These are phyloP conservation scores for Orthonevra nobilis DNA, from an alignment of 2,888 invertebrate species.

Conservation along the genomic window DNA sequence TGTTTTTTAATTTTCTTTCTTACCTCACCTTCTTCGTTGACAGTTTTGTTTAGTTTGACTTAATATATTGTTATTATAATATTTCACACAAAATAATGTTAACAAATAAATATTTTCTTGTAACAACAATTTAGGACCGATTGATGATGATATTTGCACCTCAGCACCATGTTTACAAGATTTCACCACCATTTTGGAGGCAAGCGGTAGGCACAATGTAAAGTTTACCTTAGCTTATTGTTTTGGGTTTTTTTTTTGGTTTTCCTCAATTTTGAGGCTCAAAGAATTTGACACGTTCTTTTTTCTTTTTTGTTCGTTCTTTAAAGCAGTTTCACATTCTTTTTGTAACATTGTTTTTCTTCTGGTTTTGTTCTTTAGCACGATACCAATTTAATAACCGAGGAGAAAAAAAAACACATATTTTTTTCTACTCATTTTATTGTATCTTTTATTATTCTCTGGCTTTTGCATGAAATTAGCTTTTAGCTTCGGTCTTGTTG, in stretches of 20 bases:
- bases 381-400: conserved; percentile 36
- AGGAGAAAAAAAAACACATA: conserved; percentile 30
- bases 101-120: conserved; percentile 29
- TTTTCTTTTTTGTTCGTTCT: background rate
- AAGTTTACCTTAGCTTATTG: conserved; percentile 60
- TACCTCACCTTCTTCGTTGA: no score
- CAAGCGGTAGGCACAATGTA: conserved; percentile 80
- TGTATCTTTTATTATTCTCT: conserved; percentile 45
- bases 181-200: conserved; percentile 80
- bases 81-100: background rate
- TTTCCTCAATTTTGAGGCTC: conserved; percentile 10
- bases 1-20: no score
- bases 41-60: background rate
- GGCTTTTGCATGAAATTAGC: conserved; percentile 65
- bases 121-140: conserved; percentile 58
- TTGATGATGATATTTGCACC: conserved; percentile 76
- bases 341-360: background rate
- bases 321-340: conserved; percentile 3
- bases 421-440: conserved; percentile 28
- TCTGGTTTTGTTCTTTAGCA: conserved; percentile 17
- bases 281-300: conserved; percentile 22
- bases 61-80: conserved; percentile 4
- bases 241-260: conserved; percentile 2
- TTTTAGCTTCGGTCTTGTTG: conserved; percentile 43
- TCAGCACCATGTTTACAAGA: conserved; percentile 81